Conservation (phyloP, 2,113 vertebrate genomes). For the Mesoclemmys tuberculata region DNA sequence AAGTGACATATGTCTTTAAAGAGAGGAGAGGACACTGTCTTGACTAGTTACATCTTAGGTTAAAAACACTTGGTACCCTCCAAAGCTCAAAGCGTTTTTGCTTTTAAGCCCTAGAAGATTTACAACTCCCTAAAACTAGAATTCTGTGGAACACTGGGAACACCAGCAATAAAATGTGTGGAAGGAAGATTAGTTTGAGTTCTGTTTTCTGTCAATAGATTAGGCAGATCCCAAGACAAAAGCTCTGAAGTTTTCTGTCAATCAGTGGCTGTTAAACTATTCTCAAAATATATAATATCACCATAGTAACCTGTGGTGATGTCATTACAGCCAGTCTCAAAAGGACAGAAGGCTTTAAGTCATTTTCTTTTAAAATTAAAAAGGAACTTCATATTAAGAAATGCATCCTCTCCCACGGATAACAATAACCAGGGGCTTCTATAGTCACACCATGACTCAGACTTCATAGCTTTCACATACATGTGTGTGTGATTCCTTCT, state of each 20-base stretch:
- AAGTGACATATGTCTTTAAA: not conserved
- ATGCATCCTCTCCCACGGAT: conserved; percentile 72
- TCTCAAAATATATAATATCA: conserved; percentile 57
- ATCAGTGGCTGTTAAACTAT: conserved; percentile 71
- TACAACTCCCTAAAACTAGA: not conserved
- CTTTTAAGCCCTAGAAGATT: not conserved
- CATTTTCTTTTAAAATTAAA: conserved; percentile 75
- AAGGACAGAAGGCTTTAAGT: conserved; percentile 74
- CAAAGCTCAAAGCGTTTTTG: not conserved
- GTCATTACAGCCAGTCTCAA: conserved; percentile 71
- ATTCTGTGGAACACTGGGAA: rapidly evolving
- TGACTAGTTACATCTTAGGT: not conserved
- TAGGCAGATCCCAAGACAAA: conserved; percentile 58
- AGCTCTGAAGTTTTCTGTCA: conserved; percentile 62
- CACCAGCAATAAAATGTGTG: rapidly evolving
- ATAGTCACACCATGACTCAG: conserved; percentile 68
- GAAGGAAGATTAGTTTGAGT: conserved; percentile 38
- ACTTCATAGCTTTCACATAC: conserved; percentile 65
- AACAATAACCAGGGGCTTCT: conserved; percentile 67
- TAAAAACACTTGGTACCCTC: not conserved
- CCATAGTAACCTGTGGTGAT: conserved; percentile 71
- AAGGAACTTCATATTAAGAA: conserved; percentile 76
- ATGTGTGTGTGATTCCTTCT: conserved; percentile 46
- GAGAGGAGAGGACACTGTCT: not conserved
- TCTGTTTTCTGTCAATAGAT: conserved; percentile 70